Percentiles rank a stretch among this genome's conserved stretches.
phyloP scores from a whole-genome alignment of 2,113 vertebrate genomes.

The Anas platyrhynchos region DNA sequence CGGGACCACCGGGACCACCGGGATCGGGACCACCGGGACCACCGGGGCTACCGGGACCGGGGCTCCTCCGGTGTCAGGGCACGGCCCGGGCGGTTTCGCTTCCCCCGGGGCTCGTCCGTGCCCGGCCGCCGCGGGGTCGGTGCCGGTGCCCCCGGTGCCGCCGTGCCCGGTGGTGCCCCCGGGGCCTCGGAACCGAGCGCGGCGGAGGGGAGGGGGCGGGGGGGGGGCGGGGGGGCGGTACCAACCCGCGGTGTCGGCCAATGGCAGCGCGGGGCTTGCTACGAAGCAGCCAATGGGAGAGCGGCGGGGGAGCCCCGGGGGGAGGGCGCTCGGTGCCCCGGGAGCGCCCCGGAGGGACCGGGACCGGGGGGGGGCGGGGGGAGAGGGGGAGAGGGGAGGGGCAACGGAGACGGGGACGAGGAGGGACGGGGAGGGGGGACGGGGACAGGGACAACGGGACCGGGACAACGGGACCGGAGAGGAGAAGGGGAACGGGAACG shows the following conservation, averaged over 20 bases:
- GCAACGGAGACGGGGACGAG: too few relatives aligned
- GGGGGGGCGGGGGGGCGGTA: neutral
- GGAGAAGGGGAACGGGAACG: too few relatives aligned
- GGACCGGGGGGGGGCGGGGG: neutral
- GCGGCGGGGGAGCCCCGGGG: fast-evolving
- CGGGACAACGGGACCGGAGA: too few relatives aligned
- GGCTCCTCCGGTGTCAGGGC: neutral
- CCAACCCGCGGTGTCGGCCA: neutral
- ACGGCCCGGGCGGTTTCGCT: neutral
- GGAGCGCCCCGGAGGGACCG: neutral
- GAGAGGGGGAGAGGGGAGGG: too few relatives aligned
- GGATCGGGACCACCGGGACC: neutral
- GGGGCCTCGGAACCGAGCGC: neutral
- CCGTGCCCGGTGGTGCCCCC: neutral
- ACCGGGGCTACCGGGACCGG: neutral
- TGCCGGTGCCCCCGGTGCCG: neutral
- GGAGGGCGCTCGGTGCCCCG: too few relatives aligned
- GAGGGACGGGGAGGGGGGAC: too few relatives aligned
- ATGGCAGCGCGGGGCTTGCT: conserved; percentile 31
- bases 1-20: too few relatives aligned
- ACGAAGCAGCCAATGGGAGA: conserved; percentile 54
- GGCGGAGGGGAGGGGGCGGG: neutral
- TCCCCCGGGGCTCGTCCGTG: neutral
- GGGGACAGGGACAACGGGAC: too few relatives aligned
- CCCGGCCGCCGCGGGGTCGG: neutral